Conservation (phyloP, 2,888 invertebrate genomes). For the Philhelius pedissequus region DNA sequence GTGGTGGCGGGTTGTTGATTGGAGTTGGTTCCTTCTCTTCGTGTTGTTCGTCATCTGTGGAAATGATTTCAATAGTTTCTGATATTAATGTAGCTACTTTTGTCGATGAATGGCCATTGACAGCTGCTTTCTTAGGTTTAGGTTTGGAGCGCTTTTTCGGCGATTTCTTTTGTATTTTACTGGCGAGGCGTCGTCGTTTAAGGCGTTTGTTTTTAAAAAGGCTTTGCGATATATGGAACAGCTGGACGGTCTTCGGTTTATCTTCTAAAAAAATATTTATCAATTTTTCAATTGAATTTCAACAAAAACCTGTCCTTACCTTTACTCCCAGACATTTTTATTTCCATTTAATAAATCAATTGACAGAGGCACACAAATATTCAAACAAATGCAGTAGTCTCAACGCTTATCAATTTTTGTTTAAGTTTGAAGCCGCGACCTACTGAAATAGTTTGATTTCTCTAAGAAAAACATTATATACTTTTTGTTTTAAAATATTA, state of each 20-base stretch:
- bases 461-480: not conserved
- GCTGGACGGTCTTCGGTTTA: constrained; percentile 75
- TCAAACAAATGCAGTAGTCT: not conserved
- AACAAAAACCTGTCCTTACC: not conserved
- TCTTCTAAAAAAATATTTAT: constrained; percentile 28
- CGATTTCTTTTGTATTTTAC: constrained; percentile 1
- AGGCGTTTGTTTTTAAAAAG: constrained; percentile 75
- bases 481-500: not conserved
- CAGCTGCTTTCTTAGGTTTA: not conserved
- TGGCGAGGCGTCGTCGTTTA: constrained; percentile 64
- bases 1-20: not conserved
- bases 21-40: constrained; percentile 55
- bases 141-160: constrained; percentile 35
- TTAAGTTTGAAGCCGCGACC: not conserved
- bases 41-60: constrained; percentile 73
- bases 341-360: constrained; percentile 21
- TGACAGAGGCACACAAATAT: not conserved
- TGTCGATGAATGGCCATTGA: constrained; percentile 67
- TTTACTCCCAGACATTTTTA: constrained; percentile 43
- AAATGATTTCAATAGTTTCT: constrained; percentile 75
- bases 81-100: constrained; percentile 71
- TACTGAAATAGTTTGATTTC: not conserved
- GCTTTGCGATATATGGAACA: constrained; percentile 75
- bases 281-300: not conserved
- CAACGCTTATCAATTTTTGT: not conserved